phyloP scores from a whole-genome alignment of 2,888 invertebrate genomes.

The Drosophila neotestacea region DNA sequence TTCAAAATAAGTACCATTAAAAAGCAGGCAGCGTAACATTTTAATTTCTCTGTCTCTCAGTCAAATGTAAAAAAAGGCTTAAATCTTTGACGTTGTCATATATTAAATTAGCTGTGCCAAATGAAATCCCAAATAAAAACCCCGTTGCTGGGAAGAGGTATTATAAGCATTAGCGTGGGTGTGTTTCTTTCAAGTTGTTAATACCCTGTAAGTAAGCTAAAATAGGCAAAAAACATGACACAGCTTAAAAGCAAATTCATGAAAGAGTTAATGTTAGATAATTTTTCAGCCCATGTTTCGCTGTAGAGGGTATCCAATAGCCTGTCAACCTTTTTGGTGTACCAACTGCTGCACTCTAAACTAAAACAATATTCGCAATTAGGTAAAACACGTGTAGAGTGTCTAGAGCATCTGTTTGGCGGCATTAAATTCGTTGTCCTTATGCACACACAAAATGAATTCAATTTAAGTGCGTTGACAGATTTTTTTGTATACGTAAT shows the following conservation, averaged over 20 bases:
- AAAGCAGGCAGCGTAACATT: not conserved
- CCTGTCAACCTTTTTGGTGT: not conserved
- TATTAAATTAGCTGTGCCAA: constrained; percentile 16
- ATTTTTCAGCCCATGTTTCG: not conserved
- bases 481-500: not conserved
- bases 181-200: not conserved
- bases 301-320: not conserved
- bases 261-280: not conserved
- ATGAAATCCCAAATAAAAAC: not conserved
- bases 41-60: constrained; percentile 1
- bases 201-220: not conserved
- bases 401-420: constrained; percentile 6
- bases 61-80: not conserved
- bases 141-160: not conserved
- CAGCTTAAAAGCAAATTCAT: not conserved
- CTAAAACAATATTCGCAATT: not conserved
- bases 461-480: constrained; percentile 34
- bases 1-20: not conserved
- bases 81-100: not conserved
- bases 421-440: constrained; percentile 14
- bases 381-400: constrained; percentile 9
- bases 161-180: not conserved
- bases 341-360: not conserved
- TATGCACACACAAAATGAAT: constrained; percentile 15
- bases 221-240: not conserved